Percentiles rank a stretch among this genome's conserved stretches.
Evolutionary conservation across 2,113 vertebrate species (phyloP).

Genomic region (Reinhardtius hippoglossoides): DNA sequence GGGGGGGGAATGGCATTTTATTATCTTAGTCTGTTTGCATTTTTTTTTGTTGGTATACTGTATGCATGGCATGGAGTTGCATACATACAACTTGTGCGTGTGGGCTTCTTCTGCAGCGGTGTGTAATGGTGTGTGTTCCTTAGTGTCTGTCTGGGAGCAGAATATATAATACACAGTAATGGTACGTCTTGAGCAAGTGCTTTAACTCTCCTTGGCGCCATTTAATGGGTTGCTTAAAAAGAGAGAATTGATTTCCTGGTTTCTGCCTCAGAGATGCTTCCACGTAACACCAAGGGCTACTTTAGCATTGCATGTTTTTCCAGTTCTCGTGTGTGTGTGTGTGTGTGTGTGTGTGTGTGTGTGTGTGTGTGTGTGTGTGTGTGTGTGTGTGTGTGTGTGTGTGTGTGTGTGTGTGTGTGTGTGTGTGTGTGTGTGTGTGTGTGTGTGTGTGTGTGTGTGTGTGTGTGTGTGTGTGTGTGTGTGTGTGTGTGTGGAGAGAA

Average conservation of each 20-base stretch:
- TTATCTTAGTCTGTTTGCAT: slow-evolving; percentile 23
- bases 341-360: not conserved
- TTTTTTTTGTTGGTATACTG: not conserved
- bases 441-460: not conserved
- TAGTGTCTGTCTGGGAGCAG: slow-evolving; percentile 35
- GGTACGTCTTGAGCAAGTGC: slow-evolving; percentile 66
- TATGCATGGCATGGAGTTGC: not conserved
- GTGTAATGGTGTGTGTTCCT: slow-evolving; percentile 44
- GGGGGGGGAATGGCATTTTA: slow-evolving; percentile 21
- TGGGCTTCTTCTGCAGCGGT: not conserved
- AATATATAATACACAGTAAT: slow-evolving; percentile 62
- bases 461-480: not conserved
- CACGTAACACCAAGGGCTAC: slow-evolving; percentile 45
- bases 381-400: not conserved
- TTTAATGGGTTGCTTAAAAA: slow-evolving; percentile 76
- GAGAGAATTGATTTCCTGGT: slow-evolving; percentile 75
- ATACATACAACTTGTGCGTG: not conserved
- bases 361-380: not conserved
- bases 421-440: not conserved
- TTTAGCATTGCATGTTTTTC: slow-evolving; percentile 14
- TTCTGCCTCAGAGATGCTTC: slow-evolving; percentile 62
- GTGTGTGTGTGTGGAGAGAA: not conserved
- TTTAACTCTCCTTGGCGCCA: slow-evolving; percentile 66
- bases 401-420: not conserved
- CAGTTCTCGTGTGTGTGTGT: not conserved